phyloP scores from a whole-genome alignment of 2,113 vertebrate genomes.

The Chrysemys picta region DNA sequence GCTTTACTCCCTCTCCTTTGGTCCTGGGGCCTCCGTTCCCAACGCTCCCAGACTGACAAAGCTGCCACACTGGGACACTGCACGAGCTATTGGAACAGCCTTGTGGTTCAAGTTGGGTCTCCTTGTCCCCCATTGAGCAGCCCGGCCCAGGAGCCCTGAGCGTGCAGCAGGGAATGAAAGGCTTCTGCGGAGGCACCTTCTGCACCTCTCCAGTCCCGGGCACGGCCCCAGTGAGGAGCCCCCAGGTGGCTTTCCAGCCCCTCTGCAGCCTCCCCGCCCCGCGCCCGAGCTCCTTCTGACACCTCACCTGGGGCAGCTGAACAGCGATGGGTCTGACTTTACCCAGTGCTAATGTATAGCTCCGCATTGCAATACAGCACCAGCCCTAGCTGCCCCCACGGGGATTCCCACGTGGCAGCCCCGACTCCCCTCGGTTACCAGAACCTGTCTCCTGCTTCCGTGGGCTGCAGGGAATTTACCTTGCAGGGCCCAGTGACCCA shows the following conservation, averaged over 20 bases:
- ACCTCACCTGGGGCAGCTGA: background rate
- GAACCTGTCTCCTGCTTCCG: rapidly evolving
- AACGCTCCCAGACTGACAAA: background rate
- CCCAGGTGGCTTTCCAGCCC: background rate
- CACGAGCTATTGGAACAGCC: background rate
- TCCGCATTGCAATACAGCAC: background rate
- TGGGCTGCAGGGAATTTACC: background rate
- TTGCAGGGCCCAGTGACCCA: no score
- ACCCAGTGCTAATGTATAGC: no score
- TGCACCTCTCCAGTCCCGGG: background rate
- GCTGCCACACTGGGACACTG: background rate
- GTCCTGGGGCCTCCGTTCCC: background rate
- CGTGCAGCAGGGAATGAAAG: background rate
- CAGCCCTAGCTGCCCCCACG: background rate
- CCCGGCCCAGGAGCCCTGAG: background rate
- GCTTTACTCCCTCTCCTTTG: background rate
- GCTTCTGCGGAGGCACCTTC: no score
- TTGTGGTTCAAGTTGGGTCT: background rate
- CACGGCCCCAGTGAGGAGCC: background rate
- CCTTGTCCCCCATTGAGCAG: background rate
- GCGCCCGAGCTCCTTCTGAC: no score
- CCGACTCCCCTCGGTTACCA: background rate
- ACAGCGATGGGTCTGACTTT: no score
- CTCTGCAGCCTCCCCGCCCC: no score
- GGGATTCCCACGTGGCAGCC: background rate